Base-by-base conservation (phyloP, 2,113 vertebrate genomes). In the Alectura lathami region DNA sequence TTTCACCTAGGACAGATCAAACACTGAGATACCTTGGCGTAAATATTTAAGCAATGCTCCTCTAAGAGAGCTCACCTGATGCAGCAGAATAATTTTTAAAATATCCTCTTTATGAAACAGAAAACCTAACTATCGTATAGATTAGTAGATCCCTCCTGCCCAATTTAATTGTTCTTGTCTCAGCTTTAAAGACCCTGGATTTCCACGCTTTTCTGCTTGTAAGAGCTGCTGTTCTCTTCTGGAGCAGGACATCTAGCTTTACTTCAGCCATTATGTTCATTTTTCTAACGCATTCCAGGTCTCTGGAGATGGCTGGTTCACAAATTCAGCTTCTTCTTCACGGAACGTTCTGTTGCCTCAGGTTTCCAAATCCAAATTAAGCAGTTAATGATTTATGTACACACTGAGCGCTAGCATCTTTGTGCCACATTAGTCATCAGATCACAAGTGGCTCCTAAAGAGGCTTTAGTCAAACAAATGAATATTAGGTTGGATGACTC, bases 311-410 rank as follows among this genome's bases (percentile, higher is more conserved):
- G 89, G 90, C 85, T 90, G 80, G 88, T 75, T 91, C 38, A 29
- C 27, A 96, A 79, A 96, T 69, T 60, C 54, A 93, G 36, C 51
- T 89, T 48, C 43, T 96, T 96, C 80, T 94, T 90, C 79, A 75
- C 38, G 43, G 83, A 93, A 76, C 88, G 82, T 91, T 93, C 86
- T 91, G 83, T 96, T 90, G 77, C 93, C 86, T 91, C 73, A 72
- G 76, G 73, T 90, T 96, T 96, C 94, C 80, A 96, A 94, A 95
- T 93, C 91, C 90, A 96, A 96, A 97, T 95, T 95, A 97, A 96
- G 86, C 70, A 95, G 91, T 96, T 95, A 96, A 95, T 94, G 93
- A 96, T 96, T 95, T 96, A 93, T 95, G 88, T 90, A 93, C 94
- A 97, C 94, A 96, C 47, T 42, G 73, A 96, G 80, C 91, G 90